phyloP scores from a whole-genome alignment of 2,113 vertebrate species.

The Channa maculata region DNA sequence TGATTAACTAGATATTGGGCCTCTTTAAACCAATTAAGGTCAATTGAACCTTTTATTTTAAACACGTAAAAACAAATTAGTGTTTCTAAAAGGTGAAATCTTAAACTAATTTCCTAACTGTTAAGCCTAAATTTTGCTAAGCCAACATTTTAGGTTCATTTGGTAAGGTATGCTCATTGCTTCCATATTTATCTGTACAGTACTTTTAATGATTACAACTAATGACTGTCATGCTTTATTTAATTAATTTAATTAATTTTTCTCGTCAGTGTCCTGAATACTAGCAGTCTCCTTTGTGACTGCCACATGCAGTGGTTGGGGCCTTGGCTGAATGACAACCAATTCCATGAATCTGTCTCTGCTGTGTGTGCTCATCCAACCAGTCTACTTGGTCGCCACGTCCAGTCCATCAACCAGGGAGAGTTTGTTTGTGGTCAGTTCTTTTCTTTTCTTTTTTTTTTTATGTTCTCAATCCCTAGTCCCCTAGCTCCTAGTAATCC shows the following conservation, averaged over 20 bases:
- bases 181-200: background rate
- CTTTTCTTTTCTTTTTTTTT: background rate
- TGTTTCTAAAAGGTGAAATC: background rate
- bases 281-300: slow-evolving; percentile 95
- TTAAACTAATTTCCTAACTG: background rate
- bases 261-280: slow-evolving; percentile 90
- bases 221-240: background rate
- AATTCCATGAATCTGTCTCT: slow-evolving; percentile 88
- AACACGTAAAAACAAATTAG: background rate
- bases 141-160: too few species aligned
- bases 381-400: slow-evolving; percentile 87
- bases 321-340: slow-evolving; percentile 90
- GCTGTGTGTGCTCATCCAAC: slow-evolving; percentile 95
- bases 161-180: background rate
- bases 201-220: too few species aligned
- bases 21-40: background rate
- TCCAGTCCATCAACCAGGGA: slow-evolving; percentile 88
- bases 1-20: background rate
- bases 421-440: slow-evolving; percentile 96
- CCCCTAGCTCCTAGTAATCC: too few species aligned
- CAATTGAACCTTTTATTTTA: background rate
- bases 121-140: too few species aligned
- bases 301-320: slow-evolving; percentile 97
- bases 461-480: background rate
- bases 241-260: background rate